phyloP scores from a whole-genome alignment of 2,113 vertebrate genomes.

The Neotoma lepida region DNA sequence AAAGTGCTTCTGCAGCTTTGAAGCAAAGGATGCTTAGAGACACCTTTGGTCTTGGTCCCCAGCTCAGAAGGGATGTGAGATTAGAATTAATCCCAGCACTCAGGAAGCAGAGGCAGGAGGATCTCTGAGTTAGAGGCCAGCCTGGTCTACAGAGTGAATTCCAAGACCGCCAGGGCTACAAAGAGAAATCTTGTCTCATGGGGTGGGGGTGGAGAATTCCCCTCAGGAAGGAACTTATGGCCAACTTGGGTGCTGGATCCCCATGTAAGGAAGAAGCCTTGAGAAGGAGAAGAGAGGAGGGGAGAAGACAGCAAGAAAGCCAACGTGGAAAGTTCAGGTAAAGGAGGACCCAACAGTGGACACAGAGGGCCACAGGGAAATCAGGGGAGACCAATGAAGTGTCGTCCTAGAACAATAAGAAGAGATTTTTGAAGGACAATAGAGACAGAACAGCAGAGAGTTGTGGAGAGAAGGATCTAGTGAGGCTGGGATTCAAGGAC shows the following conservation, averaged over 20 bases:
- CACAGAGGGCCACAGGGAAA: neutral
- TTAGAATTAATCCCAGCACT: neutral
- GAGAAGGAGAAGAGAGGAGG: no score
- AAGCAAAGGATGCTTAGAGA: neutral
- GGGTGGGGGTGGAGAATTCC: no score
- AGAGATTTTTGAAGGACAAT: neutral
- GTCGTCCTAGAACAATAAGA: neutral
- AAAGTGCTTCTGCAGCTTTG: neutral
- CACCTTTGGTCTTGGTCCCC: neutral
- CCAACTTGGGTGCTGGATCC: neutral
- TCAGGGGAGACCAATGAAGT: neutral
- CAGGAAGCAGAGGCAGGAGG: no score
- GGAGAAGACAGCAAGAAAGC: neutral
- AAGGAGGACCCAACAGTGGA: neutral
- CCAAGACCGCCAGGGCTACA: no score
- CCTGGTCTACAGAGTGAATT: no score
- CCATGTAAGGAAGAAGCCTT: neutral
- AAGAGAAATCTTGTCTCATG: no score
- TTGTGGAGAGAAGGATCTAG: neutral
- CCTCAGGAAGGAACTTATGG: neutral
- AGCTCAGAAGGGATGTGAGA: neutral
- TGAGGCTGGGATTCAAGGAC: neutral
- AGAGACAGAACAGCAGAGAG: neutral
- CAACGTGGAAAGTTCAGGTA: neutral
- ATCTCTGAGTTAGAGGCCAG: no score